Evolutionary conservation across 2,888 invertebrate genomes (phyloP).

Genomic region (Papilio demoleus): DNA sequence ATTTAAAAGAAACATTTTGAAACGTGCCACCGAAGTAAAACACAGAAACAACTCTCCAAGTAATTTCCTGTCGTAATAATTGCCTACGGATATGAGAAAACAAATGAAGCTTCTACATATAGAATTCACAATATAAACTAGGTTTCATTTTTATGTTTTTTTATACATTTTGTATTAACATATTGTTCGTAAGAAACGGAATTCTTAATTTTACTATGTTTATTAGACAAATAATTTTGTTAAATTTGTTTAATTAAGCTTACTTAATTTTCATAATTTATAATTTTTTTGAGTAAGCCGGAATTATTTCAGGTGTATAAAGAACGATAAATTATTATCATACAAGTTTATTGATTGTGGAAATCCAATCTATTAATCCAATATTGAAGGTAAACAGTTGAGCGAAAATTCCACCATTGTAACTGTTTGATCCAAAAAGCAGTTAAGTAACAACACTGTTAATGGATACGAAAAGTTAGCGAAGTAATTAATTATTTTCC

Average conservation of each 20-base stretch:
- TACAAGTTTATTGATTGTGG: not conserved
- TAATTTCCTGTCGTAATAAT: constrained; percentile 23
- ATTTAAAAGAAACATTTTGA: constrained; percentile 6
- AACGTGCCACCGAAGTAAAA: constrained; percentile 5
- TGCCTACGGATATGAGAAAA: constrained; percentile 25
- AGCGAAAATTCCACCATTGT: not conserved
- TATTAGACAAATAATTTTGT: too few species aligned
- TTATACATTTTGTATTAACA: too few species aligned
- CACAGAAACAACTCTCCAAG: not conserved
- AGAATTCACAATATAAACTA: not conserved
- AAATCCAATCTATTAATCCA: not conserved
- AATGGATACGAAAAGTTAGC: constrained; percentile 17
- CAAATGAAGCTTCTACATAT: not conserved
- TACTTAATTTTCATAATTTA: too few species aligned
- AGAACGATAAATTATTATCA: too few species aligned
- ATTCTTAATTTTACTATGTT: too few species aligned
- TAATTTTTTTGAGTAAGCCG: too few species aligned
- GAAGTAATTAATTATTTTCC: constrained; percentile 25
- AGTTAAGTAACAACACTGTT: constrained; percentile 3
- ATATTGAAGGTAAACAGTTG: not conserved
- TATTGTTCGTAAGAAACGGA: too few species aligned
- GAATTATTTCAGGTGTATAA: too few species aligned
- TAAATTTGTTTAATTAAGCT: too few species aligned
- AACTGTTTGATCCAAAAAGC: constrained; percentile 7
- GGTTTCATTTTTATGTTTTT: not conserved